A percentile compares a stretch with the other conserved stretches of the same genome.
phyloP scores from a whole-genome alignment of 2,888 invertebrate species.

The Odontocolon sp. region DNA sequence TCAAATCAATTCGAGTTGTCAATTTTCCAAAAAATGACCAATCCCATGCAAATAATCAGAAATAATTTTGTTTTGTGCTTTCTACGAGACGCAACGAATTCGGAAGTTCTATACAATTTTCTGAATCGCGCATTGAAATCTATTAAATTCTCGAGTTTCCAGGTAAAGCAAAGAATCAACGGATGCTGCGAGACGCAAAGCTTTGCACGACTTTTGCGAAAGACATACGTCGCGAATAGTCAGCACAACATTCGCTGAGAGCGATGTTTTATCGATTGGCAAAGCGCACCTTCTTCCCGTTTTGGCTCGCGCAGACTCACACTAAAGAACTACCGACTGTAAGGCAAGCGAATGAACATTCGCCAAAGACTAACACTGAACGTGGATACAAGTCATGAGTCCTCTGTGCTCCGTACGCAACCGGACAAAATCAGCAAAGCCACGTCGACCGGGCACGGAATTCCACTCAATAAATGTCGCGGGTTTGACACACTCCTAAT shows the following conservation, averaged over 20 bases:
- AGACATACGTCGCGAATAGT: conserved; percentile 42
- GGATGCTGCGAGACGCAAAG: conserved; percentile 12
- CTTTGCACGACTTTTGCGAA: conserved; percentile 51
- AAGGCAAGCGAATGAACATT: not conserved
- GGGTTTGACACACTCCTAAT: conserved; percentile 72
- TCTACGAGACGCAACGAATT: no score
- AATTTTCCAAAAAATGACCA: no score
- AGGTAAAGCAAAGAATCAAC: conserved; percentile 16
- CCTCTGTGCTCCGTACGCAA: conserved; percentile 23
- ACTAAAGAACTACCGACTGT: not conserved
- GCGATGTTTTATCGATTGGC: conserved; percentile 73
- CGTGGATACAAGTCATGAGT: conserved; percentile 3
- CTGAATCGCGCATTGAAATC: no score
- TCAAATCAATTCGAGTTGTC: no score
- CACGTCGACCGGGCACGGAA: conserved; percentile 57
- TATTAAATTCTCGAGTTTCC: no score
- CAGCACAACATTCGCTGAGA: conserved; percentile 30
- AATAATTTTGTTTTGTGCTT: no score
- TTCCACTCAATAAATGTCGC: conserved; percentile 74
- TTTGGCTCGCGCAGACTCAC: conserved; percentile 27
- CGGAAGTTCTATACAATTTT: no score
- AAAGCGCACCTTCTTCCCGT: conserved; percentile 61
- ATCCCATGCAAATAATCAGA: no score
- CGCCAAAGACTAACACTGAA: no score
- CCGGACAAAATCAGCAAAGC: conserved; percentile 69